Conservation (phyloP, 2,888 invertebrate genomes). For the Parascotia fuliginaria region DNA sequence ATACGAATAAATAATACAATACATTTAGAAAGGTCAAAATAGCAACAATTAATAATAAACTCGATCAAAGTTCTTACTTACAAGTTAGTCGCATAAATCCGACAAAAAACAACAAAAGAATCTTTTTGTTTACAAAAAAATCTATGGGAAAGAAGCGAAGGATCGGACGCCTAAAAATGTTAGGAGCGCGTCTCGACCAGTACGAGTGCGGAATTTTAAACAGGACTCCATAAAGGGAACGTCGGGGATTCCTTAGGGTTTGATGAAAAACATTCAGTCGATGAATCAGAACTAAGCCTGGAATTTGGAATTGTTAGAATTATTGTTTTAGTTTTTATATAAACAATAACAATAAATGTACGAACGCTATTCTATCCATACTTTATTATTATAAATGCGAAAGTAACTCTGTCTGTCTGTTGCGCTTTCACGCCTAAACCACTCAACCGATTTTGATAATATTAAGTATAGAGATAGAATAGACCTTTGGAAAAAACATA, state of each 20-base stretch:
- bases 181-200: constrained; percentile 64
- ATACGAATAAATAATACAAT: constrained; percentile 16
- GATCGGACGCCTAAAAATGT: constrained; percentile 77
- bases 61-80: constrained; percentile 36
- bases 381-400: no score
- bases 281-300: constrained; percentile 51
- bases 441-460: no score
- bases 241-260: constrained; percentile 58
- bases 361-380: no score
- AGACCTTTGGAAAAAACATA: no score
- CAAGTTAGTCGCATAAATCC: constrained; percentile 45
- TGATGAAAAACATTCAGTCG: constrained; percentile 58
- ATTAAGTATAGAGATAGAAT: no score
- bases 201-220: constrained; percentile 81
- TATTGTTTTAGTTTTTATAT: constrained; percentile 40
- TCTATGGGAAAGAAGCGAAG: constrained; percentile 68
- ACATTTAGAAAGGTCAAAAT: constrained; percentile 18
- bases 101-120: constrained; percentile 55
- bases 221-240: constrained; percentile 72
- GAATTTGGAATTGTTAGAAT: constrained; percentile 33
- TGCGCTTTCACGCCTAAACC: no score
- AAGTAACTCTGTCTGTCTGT: no score
- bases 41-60: constrained; percentile 42
- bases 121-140: constrained; percentile 52
- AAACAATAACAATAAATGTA: constrained; percentile 38